phyloP scores from a whole-genome alignment of 2,888 invertebrate species.

The Thera britannica region DNA sequence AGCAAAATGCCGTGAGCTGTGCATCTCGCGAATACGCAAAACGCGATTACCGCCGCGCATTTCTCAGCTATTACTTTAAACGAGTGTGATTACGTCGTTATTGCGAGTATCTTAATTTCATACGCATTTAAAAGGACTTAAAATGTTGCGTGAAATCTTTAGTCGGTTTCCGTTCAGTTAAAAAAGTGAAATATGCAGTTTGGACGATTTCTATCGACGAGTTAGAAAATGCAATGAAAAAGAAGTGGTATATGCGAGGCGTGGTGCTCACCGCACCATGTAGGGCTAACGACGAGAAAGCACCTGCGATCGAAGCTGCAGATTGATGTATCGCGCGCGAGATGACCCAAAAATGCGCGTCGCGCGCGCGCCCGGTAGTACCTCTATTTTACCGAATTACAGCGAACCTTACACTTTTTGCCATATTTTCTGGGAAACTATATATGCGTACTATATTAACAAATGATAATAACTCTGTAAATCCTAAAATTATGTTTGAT shows the following conservation, averaged over 20 bases:
- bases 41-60: conserved; percentile 67
- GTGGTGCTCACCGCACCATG: conserved; percentile 76
- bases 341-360: conserved; percentile 39
- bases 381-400: conserved; percentile 22
- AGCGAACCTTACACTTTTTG: conserved; percentile 11
- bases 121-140: conserved; percentile 65
- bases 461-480: conserved; percentile 15
- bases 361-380: conserved; percentile 39
- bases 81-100: conserved; percentile 73
- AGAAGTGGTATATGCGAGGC: conserved; percentile 78
- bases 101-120: conserved; percentile 73
- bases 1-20: conserved; percentile 64
- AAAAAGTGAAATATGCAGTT: conserved; percentile 78
- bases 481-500: not conserved
- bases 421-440: no score
- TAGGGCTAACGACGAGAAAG: conserved; percentile 85
- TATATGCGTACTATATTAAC: no score
- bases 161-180: conserved; percentile 68
- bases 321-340: conserved; percentile 74
- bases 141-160: conserved; percentile 69
- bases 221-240: conserved; percentile 83
- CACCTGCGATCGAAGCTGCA: conserved; percentile 73
- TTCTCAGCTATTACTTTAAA: conserved; percentile 76
- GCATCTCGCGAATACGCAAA: conserved; percentile 74
- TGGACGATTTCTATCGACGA: conserved; percentile 80